phyloP scores from a whole-genome alignment of 2,113 vertebrate genomes.

The Seriola aureovittata region DNA sequence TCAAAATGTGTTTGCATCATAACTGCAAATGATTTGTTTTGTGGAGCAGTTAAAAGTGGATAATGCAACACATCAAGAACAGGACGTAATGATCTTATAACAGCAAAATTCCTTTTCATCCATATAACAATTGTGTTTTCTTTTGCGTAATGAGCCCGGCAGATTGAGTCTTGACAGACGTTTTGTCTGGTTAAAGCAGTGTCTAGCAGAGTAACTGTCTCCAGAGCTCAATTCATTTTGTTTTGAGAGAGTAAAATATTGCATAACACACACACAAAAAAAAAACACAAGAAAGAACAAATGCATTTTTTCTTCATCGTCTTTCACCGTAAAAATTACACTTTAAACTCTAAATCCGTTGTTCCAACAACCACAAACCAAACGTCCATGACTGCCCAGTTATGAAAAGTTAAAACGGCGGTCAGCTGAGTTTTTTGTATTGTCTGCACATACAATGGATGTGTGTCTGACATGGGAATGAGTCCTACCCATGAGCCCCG shows the following conservation, averaged over 20 bases:
- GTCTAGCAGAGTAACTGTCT: not conserved
- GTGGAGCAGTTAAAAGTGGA: no score
- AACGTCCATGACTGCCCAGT: not conserved
- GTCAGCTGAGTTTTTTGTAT: constrained; percentile 50
- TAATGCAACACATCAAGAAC: no score
- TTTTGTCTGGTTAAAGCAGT: not conserved
- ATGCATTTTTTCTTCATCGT: not conserved
- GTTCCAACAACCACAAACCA: not conserved
- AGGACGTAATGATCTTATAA: not conserved
- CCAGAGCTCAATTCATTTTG: not conserved
- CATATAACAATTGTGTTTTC: not conserved
- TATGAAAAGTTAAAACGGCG: constrained; percentile 11
- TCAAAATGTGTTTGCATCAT: no score
- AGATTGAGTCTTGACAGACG: not conserved
- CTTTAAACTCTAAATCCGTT: not conserved
- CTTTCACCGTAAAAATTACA: not conserved
- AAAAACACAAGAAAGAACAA: not conserved
- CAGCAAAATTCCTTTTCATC: not conserved
- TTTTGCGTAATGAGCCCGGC: not conserved
- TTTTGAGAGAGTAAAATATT: not conserved
- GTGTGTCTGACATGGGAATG: constrained; percentile 70
- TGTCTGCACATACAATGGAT: constrained; percentile 42
- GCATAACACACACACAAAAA: not conserved
- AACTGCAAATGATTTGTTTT: no score
- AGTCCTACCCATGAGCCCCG: constrained; percentile 40